Base-by-base conservation (phyloP, 2,113 vertebrate species). In the Rhabdornis inornatus region DNA sequence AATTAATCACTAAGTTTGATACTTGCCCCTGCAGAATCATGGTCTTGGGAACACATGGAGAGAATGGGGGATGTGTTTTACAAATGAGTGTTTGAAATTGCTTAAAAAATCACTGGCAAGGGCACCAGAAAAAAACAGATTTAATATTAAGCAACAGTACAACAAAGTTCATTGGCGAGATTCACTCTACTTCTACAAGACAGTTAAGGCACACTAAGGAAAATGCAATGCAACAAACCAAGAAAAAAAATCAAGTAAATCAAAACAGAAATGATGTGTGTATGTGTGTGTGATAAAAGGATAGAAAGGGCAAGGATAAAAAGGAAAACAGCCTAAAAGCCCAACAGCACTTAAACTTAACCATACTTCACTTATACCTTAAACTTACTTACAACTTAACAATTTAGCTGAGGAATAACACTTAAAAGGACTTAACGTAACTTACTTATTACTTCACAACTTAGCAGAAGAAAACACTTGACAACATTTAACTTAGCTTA, bases 1-100 rank as follows among this genome's bases (percentile, higher is more conserved):
- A 83, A 45, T 40, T 14, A 23, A 70, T 18, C 17, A 7, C 18
- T 9, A 3, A 7, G 5, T 79, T 37, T 83, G 44, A n/a, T 81
- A 37, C 11, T 39, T 84, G 13, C 10, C 28, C 16, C 22, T 72
- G 11, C 8, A 90, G 69, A 61, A 63, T 56, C 13, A 42, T 2
- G 6, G 33, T 11, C 22, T 57, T 57, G 13, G 68, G 56, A 75
- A 33, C 30, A 42, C 0, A 2, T 3, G 1, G 66, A 10, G 39
- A 75, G 9, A 28, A 2, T 9, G 24, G 15, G 11, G 3, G 10
- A 11, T 19, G 12, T 39, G 28, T 85, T 19, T 56, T 49, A 49
- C 1, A 0, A 65, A 40, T 0, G 0, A n/a, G 11, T 44, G 20
- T n/a, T 30, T 57, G 37, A 60, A 45, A 37, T 25, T 12, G 25